These are phyloP conservation scores for Cistogaster globosa DNA, from an alignment of 2,888 invertebrate species.

Conservation along the genomic window DNA sequence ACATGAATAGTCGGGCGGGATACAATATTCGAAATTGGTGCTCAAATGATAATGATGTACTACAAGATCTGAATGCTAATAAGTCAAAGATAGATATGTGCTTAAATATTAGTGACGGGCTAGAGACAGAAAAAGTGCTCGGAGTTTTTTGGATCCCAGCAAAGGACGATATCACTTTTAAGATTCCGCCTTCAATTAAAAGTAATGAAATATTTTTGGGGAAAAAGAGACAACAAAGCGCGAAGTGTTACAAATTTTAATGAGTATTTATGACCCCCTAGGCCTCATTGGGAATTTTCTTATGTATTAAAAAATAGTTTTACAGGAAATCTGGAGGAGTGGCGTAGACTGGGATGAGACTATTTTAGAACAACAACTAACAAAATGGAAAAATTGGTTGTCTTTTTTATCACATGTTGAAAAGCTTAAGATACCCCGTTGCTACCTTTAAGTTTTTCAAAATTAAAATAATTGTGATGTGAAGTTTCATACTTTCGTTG, in stretches of 20 bases:
- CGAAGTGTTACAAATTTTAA: too few species aligned
- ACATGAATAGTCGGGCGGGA: background rate
- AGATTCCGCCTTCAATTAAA: background rate
- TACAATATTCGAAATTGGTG: conserved; percentile 21
- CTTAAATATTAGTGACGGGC: background rate
- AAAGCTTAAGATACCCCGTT: conserved; percentile 42
- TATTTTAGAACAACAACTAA: too few species aligned
- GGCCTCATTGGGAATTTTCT: too few species aligned
- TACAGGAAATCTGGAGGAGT: too few species aligned
- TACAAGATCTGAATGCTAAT: background rate
- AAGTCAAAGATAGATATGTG: background rate
- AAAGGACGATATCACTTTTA: background rate
- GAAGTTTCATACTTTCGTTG: conserved; percentile 50
- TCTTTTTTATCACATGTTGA: conserved; percentile 60
- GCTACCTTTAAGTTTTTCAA: conserved; percentile 20
- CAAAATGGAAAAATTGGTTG: background rate
- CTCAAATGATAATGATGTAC: background rate
- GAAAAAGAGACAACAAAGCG: too few species aligned
- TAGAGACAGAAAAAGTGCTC: background rate
- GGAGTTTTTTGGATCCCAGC: background rate
- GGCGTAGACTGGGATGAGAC: too few species aligned
- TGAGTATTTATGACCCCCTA: too few species aligned
- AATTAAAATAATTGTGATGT: conserved; percentile 42
- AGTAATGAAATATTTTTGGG: too few species aligned
- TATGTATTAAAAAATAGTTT: too few species aligned